phyloP scores from a whole-genome alignment of 2,113 vertebrate species.

The Rhinopithecus roxellana region DNA sequence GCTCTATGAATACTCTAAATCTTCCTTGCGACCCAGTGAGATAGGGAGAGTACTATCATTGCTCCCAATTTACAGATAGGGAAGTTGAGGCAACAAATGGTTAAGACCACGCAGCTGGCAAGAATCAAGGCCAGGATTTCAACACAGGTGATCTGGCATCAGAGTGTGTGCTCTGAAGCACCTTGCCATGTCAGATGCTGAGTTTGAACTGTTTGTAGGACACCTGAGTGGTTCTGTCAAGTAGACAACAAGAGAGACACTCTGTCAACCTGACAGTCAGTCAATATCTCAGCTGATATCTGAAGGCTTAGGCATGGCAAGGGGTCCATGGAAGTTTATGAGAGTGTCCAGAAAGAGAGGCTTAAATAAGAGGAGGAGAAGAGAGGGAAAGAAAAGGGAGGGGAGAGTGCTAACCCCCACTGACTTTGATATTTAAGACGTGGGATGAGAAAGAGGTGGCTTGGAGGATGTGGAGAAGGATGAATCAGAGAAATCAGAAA shows the following conservation, averaged over 20 bases:
- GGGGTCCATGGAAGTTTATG: not conserved
- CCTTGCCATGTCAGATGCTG: too few species aligned
- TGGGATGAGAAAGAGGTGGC: not conserved
- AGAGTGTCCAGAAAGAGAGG: not conserved
- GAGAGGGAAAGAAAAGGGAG: fast-evolving
- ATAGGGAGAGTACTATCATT: fast-evolving
- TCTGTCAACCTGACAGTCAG: not conserved
- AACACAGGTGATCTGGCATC: not conserved
- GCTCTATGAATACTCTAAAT: not conserved
- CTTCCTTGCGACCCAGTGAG: not conserved
- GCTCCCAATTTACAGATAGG: not conserved
- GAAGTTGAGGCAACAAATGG: not conserved
- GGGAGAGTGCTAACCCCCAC: too few species aligned
- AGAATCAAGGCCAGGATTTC: not conserved
- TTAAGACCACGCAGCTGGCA: not conserved
- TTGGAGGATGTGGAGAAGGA: not conserved
- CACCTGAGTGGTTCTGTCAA: fast-evolving
- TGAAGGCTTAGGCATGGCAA: fast-evolving
- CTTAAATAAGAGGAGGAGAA: not conserved
- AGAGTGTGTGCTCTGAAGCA: not conserved
- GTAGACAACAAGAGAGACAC: not conserved
- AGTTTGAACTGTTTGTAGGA: not conserved
- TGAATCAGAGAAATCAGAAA: not conserved
- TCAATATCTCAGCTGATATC: not conserved
- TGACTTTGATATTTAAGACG: fast-evolving